Base-by-base conservation (phyloP, 2,888 invertebrate genomes). In the Agonopterix subpropinquella region DNA sequence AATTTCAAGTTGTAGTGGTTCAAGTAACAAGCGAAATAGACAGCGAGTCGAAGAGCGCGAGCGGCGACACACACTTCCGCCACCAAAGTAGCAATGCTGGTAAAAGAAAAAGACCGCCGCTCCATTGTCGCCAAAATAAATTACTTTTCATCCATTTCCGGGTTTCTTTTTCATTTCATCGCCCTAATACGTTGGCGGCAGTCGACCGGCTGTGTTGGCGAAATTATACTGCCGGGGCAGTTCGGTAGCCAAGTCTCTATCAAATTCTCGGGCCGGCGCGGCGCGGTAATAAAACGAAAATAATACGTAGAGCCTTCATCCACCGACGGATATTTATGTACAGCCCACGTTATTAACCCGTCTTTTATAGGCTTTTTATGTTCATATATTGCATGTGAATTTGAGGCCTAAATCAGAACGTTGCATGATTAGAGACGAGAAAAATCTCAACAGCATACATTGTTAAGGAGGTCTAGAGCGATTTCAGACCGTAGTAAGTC, bases 221-320 rank as follows among this genome's bases (percentile, higher is more conserved):
- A 74, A 80, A 80, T 80, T 78, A 78, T 77, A 80, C 78, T 71
- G 70, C 66, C 71, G 68, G 70, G 67, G 69, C 74, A 72, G 68
- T 76, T 70, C 71, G 63, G 69, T 70, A 76, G 80, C 81, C 80
- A 81, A 82, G 79, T 77, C 78, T 79, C 77, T 80, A 80, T 82
- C 78, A 79, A 81, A 79, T 74, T 77, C 74, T 69, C 76, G 65
- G 70, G 65, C 68, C 70, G 70, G 62, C 65, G 70, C 66, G 67
- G 69, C 69, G 62, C 65, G 70, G 76, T 77, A 80, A 81, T 83
- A 82, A 82, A 82, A 82, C 60, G 75, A 77, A 82, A 81, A 82
- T 79, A 79, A 80, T 79, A 77, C 71, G 69, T 63, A 74, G 62
- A 67, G 67, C 65, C 70, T 71, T 61, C 64, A 58, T 62, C 65